These are phyloP conservation scores for Ptilonorhynchus violaceus DNA, from an alignment of 2,113 vertebrate genomes.

Conservation along the genomic window DNA sequence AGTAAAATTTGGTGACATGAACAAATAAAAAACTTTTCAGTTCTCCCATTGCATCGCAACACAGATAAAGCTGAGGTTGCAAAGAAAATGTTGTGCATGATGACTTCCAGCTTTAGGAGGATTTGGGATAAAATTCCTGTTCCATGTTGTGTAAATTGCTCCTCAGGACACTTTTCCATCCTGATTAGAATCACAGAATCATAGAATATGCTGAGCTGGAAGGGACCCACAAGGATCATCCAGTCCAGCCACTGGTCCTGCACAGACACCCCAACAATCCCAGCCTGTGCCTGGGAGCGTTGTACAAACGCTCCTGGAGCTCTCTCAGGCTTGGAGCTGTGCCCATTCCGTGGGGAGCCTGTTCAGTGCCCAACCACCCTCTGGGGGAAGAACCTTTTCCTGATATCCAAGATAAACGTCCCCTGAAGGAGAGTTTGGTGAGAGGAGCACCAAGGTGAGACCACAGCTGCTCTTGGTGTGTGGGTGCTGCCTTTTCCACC, in stretches of 20 bases:
- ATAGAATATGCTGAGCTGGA: neutral
- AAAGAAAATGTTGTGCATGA: neutral
- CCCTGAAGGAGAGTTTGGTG: neutral
- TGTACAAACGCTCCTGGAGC: neutral
- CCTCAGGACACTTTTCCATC: neutral
- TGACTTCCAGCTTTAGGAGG: neutral
- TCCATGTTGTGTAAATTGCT: neutral
- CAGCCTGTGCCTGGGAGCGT: rapidly evolving
- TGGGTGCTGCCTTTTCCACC: neutral
- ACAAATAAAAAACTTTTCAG: neutral
- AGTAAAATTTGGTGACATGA: neutral
- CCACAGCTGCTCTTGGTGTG: neutral
- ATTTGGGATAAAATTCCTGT: neutral
- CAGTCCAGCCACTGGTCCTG: neutral
- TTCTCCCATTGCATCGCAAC: neutral
- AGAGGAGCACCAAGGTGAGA: neutral
- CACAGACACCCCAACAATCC: neutral
- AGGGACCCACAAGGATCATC: neutral
- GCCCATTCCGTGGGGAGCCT: neutral
- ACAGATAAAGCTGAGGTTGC: neutral
- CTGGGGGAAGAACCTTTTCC: neutral
- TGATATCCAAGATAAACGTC: neutral
- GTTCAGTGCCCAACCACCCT: neutral
- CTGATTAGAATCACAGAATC: neutral
- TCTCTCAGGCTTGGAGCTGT: neutral